Evolutionary conservation across 2,797 vertebrate species (phyloP), one percentile per base, ranked within the genome.

Genomic region (Bryconaethiops microstoma): DNA sequence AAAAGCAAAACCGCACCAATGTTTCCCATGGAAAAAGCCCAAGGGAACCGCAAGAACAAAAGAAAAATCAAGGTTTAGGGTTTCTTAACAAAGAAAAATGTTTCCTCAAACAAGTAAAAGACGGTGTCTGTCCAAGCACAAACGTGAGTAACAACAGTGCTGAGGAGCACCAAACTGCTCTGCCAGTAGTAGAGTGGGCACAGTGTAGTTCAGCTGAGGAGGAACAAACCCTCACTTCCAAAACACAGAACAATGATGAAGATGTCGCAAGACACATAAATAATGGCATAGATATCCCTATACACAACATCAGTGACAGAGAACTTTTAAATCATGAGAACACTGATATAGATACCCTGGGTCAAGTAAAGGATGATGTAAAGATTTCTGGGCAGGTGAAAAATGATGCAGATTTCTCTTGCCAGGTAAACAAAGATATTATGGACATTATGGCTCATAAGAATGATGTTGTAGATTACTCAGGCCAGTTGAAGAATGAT

Each of bases 1-100:
- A 84, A 64, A 89, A 78, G 45, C 64, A 8, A 74, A 65, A 13
- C 7, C 3, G 7, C 50, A 52, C 4, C 86, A 74, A 70, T 50
- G 23, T 10, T 63, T 52, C 23, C 2, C 19, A 12, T 8, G 14
- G 19, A 55, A 68, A 17, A 77, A 13, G 52, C 12, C 23, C 14
- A 16, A 35, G 70, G 9, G 76, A 83, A 77, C 2, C 48, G 2
- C 5, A 69, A 78, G 76, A 80, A 29, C 69, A 80, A 12, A 12
- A 54, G 60, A 75, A 77, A 35, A 9, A 5, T 54, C 25, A 80
- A 4, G 75, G 35, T 48, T 16, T 75, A 78, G 4, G 76, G 23
- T 48, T 35, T 50, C 10, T 14, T 16, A 17, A n/a, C 52, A 68
- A 68, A 55, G 42, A 63, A 64, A 42, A 52, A 19, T 42, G 19